These are phyloP conservation scores for Cistogaster globosa DNA, from an alignment of 2,888 invertebrate genomes.

Conservation along the genomic window DNA sequence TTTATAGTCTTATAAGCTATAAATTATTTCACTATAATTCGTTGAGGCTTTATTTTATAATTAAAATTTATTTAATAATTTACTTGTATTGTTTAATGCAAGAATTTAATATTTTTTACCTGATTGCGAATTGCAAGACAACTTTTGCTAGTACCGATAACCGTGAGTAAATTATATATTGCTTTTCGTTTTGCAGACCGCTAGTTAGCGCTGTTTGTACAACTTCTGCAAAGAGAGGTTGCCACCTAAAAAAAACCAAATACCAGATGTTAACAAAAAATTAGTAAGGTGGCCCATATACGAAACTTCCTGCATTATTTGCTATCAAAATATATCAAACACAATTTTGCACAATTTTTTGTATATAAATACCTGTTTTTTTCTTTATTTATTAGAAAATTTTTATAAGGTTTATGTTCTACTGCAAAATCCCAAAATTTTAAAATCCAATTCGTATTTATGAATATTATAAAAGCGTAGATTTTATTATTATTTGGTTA, in stretches of 20 bases:
- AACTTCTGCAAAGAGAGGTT: not conserved
- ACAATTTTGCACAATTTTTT: too few species aligned
- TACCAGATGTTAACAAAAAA: too few species aligned
- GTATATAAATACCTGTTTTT: too few species aligned
- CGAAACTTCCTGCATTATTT: too few species aligned
- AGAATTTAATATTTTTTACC: conserved; percentile 68
- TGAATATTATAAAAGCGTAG: too few species aligned
- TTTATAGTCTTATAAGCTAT: not conserved
- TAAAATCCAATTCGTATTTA: too few species aligned
- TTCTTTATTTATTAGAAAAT: too few species aligned
- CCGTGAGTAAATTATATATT: conserved; percentile 54
- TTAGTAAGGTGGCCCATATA: too few species aligned
- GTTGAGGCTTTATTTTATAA: not conserved
- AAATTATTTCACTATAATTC: not conserved
- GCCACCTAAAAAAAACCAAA: not conserved
- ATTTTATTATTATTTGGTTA: too few species aligned
- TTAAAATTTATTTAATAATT: not conserved
- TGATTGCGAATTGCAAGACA: conserved; percentile 64
- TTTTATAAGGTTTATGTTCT: too few species aligned
- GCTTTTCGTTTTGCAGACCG: conserved; percentile 26
- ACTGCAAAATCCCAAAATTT: too few species aligned
- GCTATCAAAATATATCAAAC: too few species aligned
- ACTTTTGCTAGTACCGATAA: conserved; percentile 67
- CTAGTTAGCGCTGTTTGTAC: conserved; percentile 17
- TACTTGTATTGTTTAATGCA: conserved; percentile 27